Evolutionary conservation across 92 coral and sea anemone genomes (phyloP), one percentile per base, ranked within the genome.

Genomic region (Muricea muricata): DNA sequence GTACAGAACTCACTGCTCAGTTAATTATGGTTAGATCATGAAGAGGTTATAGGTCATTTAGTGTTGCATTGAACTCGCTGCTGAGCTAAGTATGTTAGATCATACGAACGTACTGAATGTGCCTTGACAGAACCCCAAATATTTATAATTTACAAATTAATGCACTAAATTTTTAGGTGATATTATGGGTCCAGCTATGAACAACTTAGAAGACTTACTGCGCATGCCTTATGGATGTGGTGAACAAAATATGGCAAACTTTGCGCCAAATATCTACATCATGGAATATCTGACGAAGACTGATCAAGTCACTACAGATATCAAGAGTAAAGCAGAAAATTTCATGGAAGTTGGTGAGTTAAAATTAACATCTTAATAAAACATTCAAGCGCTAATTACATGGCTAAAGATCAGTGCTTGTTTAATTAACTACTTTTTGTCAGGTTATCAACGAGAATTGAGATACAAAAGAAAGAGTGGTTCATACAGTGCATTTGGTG

Each of bases 201-300:
- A 89, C 10, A 91, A 91, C 29, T 79, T 93, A 57, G 97, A 88
- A n/a, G 86, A 79, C 25, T 70, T 95, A 24, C 87, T 95, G 14
- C 87, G 91, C 69, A 82, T 95, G 61, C 98, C 98, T 5, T 85
- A 86, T 23, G 98, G 98, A 5, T 95, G 98, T 78, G 98, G 98
- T 6, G 98, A 95, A 75, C 98, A 95, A 80, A 95, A 95, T 87
- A 95, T 95, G 98, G 94, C 94, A 11, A 93, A 91, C 85, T 95
- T 95, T 86, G 98, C 98, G 15, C 98, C 98, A 6, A 90, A 94
- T 65, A 95, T 95, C 76, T 95, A 89, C 87, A 87, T 93, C 83
- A 93, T 93, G 98, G 92, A 91, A 45, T 95, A 95, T 69, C 75
- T 95, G 75, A 91, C 90, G 30, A 86, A 72, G 65, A 92, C 93